Evolutionary conservation across 2,888 invertebrate genomes (phyloP).

Genomic region (Cartodere bifasciata): DNA sequence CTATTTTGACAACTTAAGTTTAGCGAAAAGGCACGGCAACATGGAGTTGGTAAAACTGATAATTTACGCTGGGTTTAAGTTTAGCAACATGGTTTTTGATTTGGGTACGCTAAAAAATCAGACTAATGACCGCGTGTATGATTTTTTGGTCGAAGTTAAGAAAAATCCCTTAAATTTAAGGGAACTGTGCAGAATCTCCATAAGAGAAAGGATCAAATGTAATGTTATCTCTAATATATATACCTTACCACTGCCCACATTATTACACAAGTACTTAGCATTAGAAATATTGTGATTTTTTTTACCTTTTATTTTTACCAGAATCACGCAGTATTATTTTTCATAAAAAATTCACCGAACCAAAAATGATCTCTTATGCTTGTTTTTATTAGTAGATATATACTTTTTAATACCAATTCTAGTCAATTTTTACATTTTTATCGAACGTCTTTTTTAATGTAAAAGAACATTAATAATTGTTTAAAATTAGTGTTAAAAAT

Average conservation of each 20-base stretch:
- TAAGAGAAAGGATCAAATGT: slow-evolving; percentile 35
- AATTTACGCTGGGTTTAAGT: slow-evolving; percentile 34
- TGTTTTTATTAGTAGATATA: too few species aligned
- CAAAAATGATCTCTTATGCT: too few species aligned
- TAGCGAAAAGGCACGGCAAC: slow-evolving; percentile 37
- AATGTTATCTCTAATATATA: slow-evolving; percentile 33
- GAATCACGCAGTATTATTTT: too few species aligned
- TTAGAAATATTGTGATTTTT: slow-evolving; percentile 32
- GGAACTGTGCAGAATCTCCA: slow-evolving; percentile 45
- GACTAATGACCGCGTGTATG: slow-evolving; percentile 26
- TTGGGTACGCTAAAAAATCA: slow-evolving; percentile 27
- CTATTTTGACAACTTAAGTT: slow-evolving; percentile 43
- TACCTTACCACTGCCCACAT: slow-evolving; percentile 41
- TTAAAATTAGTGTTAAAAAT: too few species aligned
- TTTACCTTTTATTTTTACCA: too few species aligned
- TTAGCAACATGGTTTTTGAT: slow-evolving; percentile 29
- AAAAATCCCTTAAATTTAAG: slow-evolving; percentile 39
- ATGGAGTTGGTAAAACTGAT: slow-evolving; percentile 31
- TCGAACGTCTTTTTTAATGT: too few species aligned
- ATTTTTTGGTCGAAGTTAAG: slow-evolving; percentile 25
- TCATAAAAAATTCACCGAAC: too few species aligned
- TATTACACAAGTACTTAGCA: slow-evolving; percentile 44
- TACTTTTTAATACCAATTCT: too few species aligned
- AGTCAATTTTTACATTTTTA: too few species aligned
- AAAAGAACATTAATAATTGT: too few species aligned